Percentiles rank a stretch among this genome's conserved stretches.
phyloP scores from a whole-genome alignment of 2,113 vertebrate species.

The Enhydra lutris region DNA sequence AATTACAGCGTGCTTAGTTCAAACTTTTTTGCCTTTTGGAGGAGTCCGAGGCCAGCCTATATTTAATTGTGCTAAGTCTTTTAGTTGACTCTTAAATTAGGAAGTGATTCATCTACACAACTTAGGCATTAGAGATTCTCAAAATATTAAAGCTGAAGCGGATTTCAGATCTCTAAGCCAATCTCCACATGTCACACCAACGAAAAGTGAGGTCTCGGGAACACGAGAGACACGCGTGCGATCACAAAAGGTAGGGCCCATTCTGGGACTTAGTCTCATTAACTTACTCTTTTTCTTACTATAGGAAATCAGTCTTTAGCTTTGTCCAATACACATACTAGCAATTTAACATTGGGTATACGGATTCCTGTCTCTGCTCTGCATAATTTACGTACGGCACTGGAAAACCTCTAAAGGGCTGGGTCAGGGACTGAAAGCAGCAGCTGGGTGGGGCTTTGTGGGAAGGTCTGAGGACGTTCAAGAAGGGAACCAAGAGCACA shows the following conservation, averaged over 20 bases:
- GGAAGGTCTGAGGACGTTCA: neutral
- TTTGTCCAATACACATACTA: neutral
- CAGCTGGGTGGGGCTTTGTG: neutral
- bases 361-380: neutral
- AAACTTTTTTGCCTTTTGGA: neutral
- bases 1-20: neutral
- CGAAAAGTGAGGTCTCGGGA: neutral
- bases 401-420: neutral
- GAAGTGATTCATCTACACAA: neutral
- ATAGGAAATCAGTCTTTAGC: neutral
- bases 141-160: neutral
- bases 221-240: neutral
- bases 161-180: neutral
- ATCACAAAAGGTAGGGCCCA: neutral
- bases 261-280: neutral
- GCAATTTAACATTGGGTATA: neutral
- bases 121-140: neutral
- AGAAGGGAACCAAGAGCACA: neutral
- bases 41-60: neutral
- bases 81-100: slow-evolving; percentile 20
- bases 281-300: neutral
- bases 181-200: neutral
- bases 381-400: neutral
- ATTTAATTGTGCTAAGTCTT: slow-evolving; percentile 1
- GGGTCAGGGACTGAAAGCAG: neutral